Percentiles rank a stretch among this genome's conserved stretches.
phyloP scores from a whole-genome alignment of 1,140 invertebrate species.

The Drosophila littoralis region DNA sequence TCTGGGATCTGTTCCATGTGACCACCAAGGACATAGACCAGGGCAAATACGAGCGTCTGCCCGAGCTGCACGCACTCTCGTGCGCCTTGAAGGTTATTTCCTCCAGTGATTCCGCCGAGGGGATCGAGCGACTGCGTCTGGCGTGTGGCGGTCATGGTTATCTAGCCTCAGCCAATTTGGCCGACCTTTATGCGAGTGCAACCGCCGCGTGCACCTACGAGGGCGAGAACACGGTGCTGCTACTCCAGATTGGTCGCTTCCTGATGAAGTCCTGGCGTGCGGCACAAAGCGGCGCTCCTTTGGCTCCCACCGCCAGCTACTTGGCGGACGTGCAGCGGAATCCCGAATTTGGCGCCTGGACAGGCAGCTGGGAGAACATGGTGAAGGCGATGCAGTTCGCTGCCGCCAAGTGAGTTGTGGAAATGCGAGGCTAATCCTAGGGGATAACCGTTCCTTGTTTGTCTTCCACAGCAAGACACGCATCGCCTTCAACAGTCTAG shows the following conservation, averaged over 20 bases:
- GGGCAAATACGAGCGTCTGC: constrained; percentile 90
- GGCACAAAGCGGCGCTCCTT: constrained; percentile 85
- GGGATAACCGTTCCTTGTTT: constrained; percentile 14
- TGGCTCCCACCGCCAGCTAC: constrained; percentile 89
- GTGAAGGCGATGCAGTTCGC: constrained; percentile 88
- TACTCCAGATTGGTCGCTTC: constrained; percentile 94
- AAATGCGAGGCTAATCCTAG: background rate
- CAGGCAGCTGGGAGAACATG: constrained; percentile 87
- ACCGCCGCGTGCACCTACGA: constrained; percentile 96
- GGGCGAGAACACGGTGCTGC: constrained; percentile 96
- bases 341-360: constrained; percentile 85
- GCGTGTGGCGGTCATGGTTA: constrained; percentile 98
- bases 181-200: constrained; percentile 90
- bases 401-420: constrained; percentile 87
- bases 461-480: constrained; percentile 87
- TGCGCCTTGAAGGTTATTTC: constrained; percentile 95
- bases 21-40: constrained; percentile 91
- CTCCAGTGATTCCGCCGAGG: constrained; percentile 88
- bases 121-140: constrained; percentile 91
- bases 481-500: constrained; percentile 87
- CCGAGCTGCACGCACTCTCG: constrained; percentile 94
- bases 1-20: constrained; percentile 93
- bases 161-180: constrained; percentile 92
- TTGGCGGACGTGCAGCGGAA: constrained; percentile 84
- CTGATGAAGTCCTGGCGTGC: constrained; percentile 90